Evolutionary conservation across 1,140 invertebrate species (phyloP), one percentile per base, ranked within the genome.

Genomic region (Musca vetustissima): DNA sequence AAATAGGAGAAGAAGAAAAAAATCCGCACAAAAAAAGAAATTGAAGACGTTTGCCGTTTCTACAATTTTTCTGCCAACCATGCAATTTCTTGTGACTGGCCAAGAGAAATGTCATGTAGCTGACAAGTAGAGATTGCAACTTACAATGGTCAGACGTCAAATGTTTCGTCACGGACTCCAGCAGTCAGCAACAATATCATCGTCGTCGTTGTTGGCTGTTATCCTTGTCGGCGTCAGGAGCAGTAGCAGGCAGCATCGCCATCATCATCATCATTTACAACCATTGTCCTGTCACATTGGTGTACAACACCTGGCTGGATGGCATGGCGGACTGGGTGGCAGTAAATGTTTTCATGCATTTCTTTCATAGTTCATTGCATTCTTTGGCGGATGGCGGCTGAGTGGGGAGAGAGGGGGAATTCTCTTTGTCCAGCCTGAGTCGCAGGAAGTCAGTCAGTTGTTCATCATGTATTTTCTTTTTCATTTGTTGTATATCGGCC

Each of bases 201-300:
- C 36, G 11, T 43, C 11, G 1, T 2, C 36, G 36, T 43, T 43
- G 36, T n/a, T n/a, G n/a, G n/a, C n/a, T 28, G 28, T 28, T 28
- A n/a, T 32, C 28, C 28, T 32, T 9, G 28, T 32, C 28, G 4
- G 17, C n/a, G n/a, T n/a, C n/a, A n/a, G n/a, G n/a, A n/a, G n/a
- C n/a, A n/a, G n/a, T n/a, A n/a, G n/a, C n/a, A n/a, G n/a, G n/a
- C n/a, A n/a, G n/a, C n/a, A n/a, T n/a, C n/a, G n/a, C n/a, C 57
- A 19, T 61, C 28, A 43, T 61, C 36, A n/a, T 43, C 57, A 61
- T 61, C 57, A 61, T 61, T 61, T 61, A 61, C 19, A 32, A 36
- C n/a, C 28, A 61, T 61, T 61, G 28, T 61, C 49, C 21, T 52
- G 17, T 52, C 9, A 2, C 49, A 21, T 49, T 49, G 15, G 11